Evolutionary conservation across 2,888 invertebrate species (phyloP).

Genomic region (Bellardia bayeri): DNA sequence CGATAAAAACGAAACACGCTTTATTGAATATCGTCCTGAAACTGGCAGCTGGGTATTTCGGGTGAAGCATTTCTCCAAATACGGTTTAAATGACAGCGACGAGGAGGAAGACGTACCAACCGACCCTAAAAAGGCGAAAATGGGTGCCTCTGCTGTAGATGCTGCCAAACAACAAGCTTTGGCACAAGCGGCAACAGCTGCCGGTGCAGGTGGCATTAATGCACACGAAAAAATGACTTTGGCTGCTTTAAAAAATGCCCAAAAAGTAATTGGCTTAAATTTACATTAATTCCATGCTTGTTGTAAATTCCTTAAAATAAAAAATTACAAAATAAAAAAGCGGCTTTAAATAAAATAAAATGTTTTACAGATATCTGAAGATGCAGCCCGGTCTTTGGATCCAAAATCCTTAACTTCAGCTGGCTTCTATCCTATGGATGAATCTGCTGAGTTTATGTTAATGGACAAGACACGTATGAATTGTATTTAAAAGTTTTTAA

Average conservation of each 20-base stretch:
- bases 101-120: slow-evolving; percentile 90
- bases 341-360: background rate
- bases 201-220: background rate
- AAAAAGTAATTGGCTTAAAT: slow-evolving; percentile 72
- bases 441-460: slow-evolving; percentile 79
- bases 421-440: slow-evolving; percentile 79
- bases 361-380: slow-evolving; percentile 75
- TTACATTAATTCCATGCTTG: no score
- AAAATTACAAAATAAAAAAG: no score
- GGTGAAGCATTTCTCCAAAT: slow-evolving; percentile 97
- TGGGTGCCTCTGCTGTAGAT: slow-evolving; percentile 71
- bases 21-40: slow-evolving; percentile 97
- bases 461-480: slow-evolving; percentile 82
- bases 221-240: slow-evolving; percentile 76
- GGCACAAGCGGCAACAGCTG: slow-evolving; percentile 40
- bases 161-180: slow-evolving; percentile 33
- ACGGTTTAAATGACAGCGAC: slow-evolving; percentile 94
- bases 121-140: slow-evolving; percentile 83
- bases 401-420: slow-evolving; percentile 76
- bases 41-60: slow-evolving; percentile 99
- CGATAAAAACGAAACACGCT: slow-evolving; percentile 94
- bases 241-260: slow-evolving; percentile 76
- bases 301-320: no score
- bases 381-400: slow-evolving; percentile 77
- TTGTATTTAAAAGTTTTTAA: background rate